Base-by-base conservation (phyloP, 2,888 invertebrate genomes). In the Acleris laterana region DNA sequence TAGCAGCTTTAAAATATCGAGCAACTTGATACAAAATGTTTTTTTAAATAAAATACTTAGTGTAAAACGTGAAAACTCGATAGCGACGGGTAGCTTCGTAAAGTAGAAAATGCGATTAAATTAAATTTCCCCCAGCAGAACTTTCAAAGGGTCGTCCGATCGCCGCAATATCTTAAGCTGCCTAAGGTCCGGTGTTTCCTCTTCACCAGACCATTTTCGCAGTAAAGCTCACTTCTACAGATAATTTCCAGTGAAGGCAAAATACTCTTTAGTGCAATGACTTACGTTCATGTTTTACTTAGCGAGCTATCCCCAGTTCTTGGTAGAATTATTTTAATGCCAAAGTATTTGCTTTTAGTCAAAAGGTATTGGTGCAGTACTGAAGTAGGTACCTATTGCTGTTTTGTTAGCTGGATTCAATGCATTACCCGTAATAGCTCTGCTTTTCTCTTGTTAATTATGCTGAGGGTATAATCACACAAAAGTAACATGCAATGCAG, bases 101-200 rank as follows among this genome's bases (percentile, higher is more conserved):
- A 84, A 86, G 80, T 80, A 87, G 86, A 88, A 87, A 89, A 88
- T 84, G 81, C 85, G 88, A 90, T 90, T 88, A 90, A 90, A 90
- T 90, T 89, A 88, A 90, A 90, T 88, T 88, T 90, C 88, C 89
- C 83, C 76, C 73, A 77, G 82, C 75, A 79, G 81, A 87, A 83
- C 83, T 86, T 88, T 90, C 90, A 90, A 91, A 90, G 89, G 89
- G 83, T 79, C 80, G 75, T 77, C 74, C 85, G 84, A 87, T 87
- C 80, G 84, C 82, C 81, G 87, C 87, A 89, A 90, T 91, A 90
- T 90, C 89, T 88, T 86, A 84, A 85, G 84, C 81, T 77, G 79
- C 75, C 77, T 76, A 77, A 82, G 83, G 83, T 83, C 79, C 78
- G 72, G 73, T 68, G 72, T 75, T 77, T 75, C 72, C 73, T 74